These are phyloP conservation scores for Ichneumoninae sp. DNA, from an alignment of 2,888 invertebrate species.

Conservation along the genomic window DNA sequence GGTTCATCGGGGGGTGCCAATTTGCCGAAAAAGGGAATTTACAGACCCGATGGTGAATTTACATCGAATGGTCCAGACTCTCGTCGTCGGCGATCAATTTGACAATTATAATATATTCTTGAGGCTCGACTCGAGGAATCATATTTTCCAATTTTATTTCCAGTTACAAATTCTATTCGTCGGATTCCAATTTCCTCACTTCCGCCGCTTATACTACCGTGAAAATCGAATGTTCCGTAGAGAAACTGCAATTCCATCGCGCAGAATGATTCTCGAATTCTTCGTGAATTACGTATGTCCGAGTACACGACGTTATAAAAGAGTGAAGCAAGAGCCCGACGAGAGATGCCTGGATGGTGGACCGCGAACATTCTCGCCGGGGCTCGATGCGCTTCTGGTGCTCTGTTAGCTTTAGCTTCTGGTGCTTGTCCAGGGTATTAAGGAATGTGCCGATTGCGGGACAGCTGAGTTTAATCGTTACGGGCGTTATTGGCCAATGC, in stretches of 20 bases:
- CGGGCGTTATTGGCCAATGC: constrained; percentile 60
- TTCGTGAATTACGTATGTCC: constrained; percentile 33
- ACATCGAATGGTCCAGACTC: no score
- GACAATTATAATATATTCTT: no score
- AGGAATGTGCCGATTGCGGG: constrained; percentile 66
- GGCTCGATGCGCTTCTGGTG: constrained; percentile 33
- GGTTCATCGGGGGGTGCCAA: no score
- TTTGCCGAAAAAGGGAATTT: no score
- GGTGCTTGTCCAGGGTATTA: constrained; percentile 38
- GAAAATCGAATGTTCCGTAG: background rate
- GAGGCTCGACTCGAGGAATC: no score
- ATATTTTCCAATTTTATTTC: no score
- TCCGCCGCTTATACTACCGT: background rate
- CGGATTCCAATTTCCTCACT: background rate
- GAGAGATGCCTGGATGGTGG: constrained; percentile 47
- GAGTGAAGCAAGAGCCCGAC: constrained; percentile 22
- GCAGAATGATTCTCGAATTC: constrained; percentile 23
- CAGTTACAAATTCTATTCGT: background rate
- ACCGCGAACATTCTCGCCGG: constrained; percentile 47
- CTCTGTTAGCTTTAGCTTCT: constrained; percentile 17
- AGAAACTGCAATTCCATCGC: constrained; percentile 10
- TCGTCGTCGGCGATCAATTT: no score
- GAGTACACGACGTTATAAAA: background rate
- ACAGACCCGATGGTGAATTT: no score
- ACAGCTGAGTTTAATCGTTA: constrained; percentile 67